Evolutionary conservation across 2,888 invertebrate species (phyloP), one percentile per base, ranked within the genome.

Genomic region (Parasteatoda lunata): DNA sequence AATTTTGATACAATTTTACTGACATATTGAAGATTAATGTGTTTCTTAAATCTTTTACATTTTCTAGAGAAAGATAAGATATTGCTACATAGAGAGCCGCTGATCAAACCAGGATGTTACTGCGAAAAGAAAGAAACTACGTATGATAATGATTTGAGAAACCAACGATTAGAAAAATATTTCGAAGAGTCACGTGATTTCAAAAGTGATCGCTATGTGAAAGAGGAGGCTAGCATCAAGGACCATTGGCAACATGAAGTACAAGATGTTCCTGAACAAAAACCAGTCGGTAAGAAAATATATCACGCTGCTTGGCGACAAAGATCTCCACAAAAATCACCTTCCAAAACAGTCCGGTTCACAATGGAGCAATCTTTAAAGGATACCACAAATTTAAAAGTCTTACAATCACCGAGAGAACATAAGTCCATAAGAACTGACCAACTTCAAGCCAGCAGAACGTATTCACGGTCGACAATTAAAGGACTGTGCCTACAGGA

Each of bases 241-340:
- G 30, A 30, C 30, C 30, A 30, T 30, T 30, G 30, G 30, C 30
- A 30, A 2, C 30, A 30, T 59, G 59, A 8, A 59, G n/a, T 4
- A n/a, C 11, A 8, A 59, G 5, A 13, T 59, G n/a, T 13, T 13
- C n/a, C 59, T 7, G 59, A 9, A 4, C 8, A 59, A 59, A n/a
- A 59, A 13, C 59, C 59, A 59, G 0, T 59, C 4, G 59, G 59
- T 0, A 68, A 52, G 45, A 52, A n/a, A 45, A 45, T 13, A 6
- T 69, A 54, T 52, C 69, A 51, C 5, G 69, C 68, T 6, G 13
- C n/a, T n/a, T 77, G 69, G 68, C 47, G 11, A 3, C 77, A 77
- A 4, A 47, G 8, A 8, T 77, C 77, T 8, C 77, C 77, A 1
- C 30, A 47, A 4, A 77, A 77, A n/a, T 3, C 45, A 3, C 73